Base-by-base conservation (phyloP, 1,140 invertebrate species). In the Dufourea novaeangliae region DNA sequence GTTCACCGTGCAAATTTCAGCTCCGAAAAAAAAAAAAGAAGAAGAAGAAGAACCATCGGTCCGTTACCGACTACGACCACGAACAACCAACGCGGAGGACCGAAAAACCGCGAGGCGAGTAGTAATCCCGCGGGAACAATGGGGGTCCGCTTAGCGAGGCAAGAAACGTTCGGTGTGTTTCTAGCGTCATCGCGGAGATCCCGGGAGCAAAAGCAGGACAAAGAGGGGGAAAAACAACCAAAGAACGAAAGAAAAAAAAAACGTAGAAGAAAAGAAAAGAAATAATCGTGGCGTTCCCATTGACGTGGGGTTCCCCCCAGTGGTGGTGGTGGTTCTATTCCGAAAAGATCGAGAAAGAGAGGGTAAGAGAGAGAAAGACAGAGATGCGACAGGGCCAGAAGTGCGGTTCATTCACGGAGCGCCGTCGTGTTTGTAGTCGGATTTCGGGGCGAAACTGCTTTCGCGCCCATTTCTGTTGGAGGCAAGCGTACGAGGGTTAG, bases 401-500 rank as follows among this genome's bases (percentile, higher is more conserved):
- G n/a, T 22, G 57, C 44, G 56, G 44, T 71, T 77, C 75, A 83
- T 83, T 83, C 78, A 80, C 71, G 66, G 73, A n/a, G n/a, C n/a
- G n/a, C n/a, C n/a, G 69, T 56, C 52, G 64, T 70, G 82, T 84
- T 84, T 77, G 74, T 57, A 76, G 79, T 81, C 69, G 76, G 64
- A 85, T 85, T 85, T 81, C 79, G 82, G 71, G n/a, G 67, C 78
- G 57, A 84, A 72, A 84, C 67, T 70, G 67, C 78, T 83, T 81
- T 80, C 78, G 78, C 82, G 78, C 83, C 78, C 73, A 63, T 80
- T 74, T 69, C 74, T 75, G 68, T 82, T 27, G 70, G 67, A 79
- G 72, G 71, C 57, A 67, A 78, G 74, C 79, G 83, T 77, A 83
- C 74, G 75, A 82, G 78, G 83, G 84, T 81, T 85, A 80, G 82